A percentile compares a stretch with the other conserved stretches of the same genome.
phyloP scores from a whole-genome alignment of 2,888 invertebrate species.

The Chromoteleia sp. region DNA sequence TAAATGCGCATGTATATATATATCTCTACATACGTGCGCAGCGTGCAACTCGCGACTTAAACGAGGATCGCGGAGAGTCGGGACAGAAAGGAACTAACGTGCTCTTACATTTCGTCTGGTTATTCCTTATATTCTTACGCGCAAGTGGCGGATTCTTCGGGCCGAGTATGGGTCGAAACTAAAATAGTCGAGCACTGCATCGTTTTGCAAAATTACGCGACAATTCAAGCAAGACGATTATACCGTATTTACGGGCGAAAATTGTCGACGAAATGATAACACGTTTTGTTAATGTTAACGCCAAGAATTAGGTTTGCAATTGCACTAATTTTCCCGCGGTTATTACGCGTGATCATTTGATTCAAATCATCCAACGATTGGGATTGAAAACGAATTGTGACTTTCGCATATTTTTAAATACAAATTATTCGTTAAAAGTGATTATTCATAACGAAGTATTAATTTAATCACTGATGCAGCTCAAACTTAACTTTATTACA shows the following conservation, averaged over 20 bases:
- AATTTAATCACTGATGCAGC: no score
- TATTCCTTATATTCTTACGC: slow-evolving; percentile 56
- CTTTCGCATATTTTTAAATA: no score
- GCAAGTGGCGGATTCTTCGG: slow-evolving; percentile 49
- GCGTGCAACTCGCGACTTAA: slow-evolving; percentile 60
- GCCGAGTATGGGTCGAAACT: slow-evolving; percentile 51
- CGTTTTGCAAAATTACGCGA: slow-evolving; percentile 42
- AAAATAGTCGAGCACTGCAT: slow-evolving; percentile 53
- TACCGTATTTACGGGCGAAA: slow-evolving; percentile 23
- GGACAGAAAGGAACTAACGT: slow-evolving; percentile 61
- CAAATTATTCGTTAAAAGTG: no score
- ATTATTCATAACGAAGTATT: no score
- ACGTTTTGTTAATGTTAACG: slow-evolving; percentile 32
- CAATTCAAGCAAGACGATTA: slow-evolving; percentile 38
- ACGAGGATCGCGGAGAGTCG: slow-evolving; percentile 51
- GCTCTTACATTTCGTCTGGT: slow-evolving; percentile 60
- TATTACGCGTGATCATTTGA: slow-evolving; percentile 1
- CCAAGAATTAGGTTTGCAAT: slow-evolving; percentile 1
- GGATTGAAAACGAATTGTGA: no score
- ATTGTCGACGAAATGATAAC: slow-evolving; percentile 32
- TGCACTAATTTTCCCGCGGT: slow-evolving; percentile 11
- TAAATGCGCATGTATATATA: slow-evolving; percentile 57
- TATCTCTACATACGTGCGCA: slow-evolving; percentile 50
- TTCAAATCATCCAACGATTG: no score
- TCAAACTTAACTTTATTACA: no score